Base-by-base conservation (phyloP, 2,888 invertebrate genomes). In the Drosophila hamatofila region DNA sequence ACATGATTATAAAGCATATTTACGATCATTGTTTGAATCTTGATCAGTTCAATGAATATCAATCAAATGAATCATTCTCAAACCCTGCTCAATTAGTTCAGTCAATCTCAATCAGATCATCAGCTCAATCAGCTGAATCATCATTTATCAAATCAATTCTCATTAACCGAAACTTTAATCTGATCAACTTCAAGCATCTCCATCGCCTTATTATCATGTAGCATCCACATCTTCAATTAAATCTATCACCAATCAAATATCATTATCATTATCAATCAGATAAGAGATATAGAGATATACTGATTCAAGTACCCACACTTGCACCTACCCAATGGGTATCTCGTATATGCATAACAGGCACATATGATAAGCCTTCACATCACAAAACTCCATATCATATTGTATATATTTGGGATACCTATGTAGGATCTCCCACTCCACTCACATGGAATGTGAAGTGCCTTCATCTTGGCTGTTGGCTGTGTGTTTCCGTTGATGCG, bases 401-500 rank as follows among this genome's bases (percentile, higher is more conserved):
- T 2, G 30, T 14, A 23, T 44, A 16, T 27, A 11, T 49, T n/a
- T n/a, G 49, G 21, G 33, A 35, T 9, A 16, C 18, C 12, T 18
- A 7, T 49, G 30, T 9, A 9, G 4, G 16, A 52, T 35, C 16
- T 39, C 21, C 12, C 49, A 12, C 42, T 37, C 27, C 30, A 41
- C 23, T 14, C 1, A 55, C 52, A 49, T 66, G 16, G 37, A 77
- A 78, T 78, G 79, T 78, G 60, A 67, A 79, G 70, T 75, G 79
- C 70, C 78, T 63, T 57, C 68, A 59, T 60, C 39, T 37, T 23
- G 46, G 42, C 35, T 55, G 39, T 27, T 41, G 37, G 46, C 27
- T 55, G 33, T 48, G 27, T 35, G 37, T 37, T 60, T 62, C n/a
- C 39, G 55, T 51, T 66, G 78, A 70, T 79, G 80, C 72, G 80